phyloP scores from a whole-genome alignment of 2,888 invertebrate genomes.

The Cheilosia grossa region DNA sequence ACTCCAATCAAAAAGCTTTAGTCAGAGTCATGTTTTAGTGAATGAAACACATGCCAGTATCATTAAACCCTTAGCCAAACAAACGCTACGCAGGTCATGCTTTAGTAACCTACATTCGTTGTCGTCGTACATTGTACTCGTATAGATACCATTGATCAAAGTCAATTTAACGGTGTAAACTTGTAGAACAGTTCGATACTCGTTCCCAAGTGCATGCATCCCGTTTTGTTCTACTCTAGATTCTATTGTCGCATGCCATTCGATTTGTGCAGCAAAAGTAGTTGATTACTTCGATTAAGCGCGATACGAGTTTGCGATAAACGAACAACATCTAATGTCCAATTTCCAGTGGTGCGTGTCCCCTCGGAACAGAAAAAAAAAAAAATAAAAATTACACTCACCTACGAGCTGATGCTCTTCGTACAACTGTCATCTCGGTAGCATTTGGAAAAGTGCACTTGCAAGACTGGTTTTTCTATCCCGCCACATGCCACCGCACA shows the following conservation, averaged over 20 bases:
- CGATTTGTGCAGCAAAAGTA: constrained; percentile 38
- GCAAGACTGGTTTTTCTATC: constrained; percentile 43
- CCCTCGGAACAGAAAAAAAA: background rate
- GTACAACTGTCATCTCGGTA: constrained; percentile 21
- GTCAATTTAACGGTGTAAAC: constrained; percentile 63
- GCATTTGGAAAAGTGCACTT: constrained; percentile 36
- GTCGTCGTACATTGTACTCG: background rate
- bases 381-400: background rate
- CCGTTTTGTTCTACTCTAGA: constrained; percentile 73
- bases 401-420: background rate
- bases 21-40: constrained; percentile 44
- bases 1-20: background rate
- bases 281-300: constrained; percentile 16
- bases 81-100: constrained; percentile 25
- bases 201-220: constrained; percentile 50
- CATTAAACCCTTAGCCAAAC: constrained; percentile 44
- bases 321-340: constrained; percentile 47
- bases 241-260: constrained; percentile 70
- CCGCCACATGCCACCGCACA: constrained; percentile 28
- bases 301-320: constrained; percentile 1
- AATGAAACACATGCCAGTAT: background rate
- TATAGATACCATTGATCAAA: constrained; percentile 50
- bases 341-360: constrained; percentile 40
- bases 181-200: constrained; percentile 55
- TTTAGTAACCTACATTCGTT: constrained; percentile 54